phyloP scores from a whole-genome alignment of 2,888 invertebrate genomes.

The Pimpla rufipes region DNA sequence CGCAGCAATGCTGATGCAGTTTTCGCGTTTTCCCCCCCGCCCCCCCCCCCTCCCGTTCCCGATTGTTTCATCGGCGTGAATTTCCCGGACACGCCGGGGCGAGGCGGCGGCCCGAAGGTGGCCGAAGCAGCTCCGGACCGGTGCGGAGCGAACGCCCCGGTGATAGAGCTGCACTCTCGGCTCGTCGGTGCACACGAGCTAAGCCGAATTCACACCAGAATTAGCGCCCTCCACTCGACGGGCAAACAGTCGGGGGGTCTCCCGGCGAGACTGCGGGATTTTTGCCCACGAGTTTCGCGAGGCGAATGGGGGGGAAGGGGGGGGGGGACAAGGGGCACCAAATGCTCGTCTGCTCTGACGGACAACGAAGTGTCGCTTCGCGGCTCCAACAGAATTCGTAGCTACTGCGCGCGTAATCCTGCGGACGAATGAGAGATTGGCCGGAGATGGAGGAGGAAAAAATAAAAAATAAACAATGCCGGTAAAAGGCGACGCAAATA shows the following conservation, averaged over 20 bases:
- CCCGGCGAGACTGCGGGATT: slow-evolving; percentile 36
- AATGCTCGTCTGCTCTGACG: slow-evolving; percentile 25
- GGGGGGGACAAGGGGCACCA: slow-evolving; percentile 13
- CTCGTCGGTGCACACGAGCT: slow-evolving; percentile 53
- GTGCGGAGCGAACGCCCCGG: slow-evolving; percentile 14
- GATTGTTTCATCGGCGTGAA: slow-evolving; percentile 78
- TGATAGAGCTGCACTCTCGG: slow-evolving; percentile 2
- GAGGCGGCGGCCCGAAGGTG: too few relatives aligned
- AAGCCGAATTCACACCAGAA: slow-evolving; percentile 78
- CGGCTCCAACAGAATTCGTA: slow-evolving; percentile 12
- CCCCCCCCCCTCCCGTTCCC: too few relatives aligned
- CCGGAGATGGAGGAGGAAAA: slow-evolving; percentile 4
- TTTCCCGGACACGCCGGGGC: slow-evolving; percentile 61
- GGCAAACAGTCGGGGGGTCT: slow-evolving; percentile 40
- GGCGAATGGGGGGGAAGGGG: slow-evolving; percentile 7
- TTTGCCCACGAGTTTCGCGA: slow-evolving; percentile 5
- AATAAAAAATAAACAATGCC: neutral
- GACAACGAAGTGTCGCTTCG: slow-evolving; percentile 34
- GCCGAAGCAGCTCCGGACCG: slow-evolving; percentile 9
- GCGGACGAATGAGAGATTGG: slow-evolving; percentile 41
- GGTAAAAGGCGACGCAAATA: slow-evolving; percentile 21
- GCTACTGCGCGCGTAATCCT: slow-evolving; percentile 26
- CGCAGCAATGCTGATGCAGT: slow-evolving; percentile 78
- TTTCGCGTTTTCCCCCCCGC: slow-evolving; percentile 75
- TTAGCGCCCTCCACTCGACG: slow-evolving; percentile 68